Conservation (phyloP, 2,797 vertebrate species). For the Danio kyathit region DNA sequence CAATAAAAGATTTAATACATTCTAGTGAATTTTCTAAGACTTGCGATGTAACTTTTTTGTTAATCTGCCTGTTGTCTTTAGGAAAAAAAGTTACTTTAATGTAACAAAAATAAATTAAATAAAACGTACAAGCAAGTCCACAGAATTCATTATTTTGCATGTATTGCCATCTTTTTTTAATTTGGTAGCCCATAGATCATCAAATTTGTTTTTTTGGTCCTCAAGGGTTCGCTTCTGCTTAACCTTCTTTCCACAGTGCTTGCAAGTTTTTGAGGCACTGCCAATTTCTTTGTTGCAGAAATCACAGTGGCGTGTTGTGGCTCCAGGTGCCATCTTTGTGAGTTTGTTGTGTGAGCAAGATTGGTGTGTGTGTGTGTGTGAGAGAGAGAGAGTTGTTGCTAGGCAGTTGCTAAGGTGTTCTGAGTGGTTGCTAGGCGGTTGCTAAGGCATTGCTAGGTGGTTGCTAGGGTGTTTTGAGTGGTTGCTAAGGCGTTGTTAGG, state of each 20-base stretch:
- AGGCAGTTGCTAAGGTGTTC: too few relatives aligned
- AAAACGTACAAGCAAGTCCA: neutral
- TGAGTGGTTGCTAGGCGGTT: too few relatives aligned
- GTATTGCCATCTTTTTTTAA: neutral
- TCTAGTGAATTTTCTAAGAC: neutral
- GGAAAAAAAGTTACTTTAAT: neutral
- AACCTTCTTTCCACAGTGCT: neutral
- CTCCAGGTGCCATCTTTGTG: neutral
- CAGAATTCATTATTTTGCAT: neutral
- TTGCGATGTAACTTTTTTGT: neutral
- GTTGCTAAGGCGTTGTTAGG: too few relatives aligned
- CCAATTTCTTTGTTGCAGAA: neutral
- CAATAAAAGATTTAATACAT: too few relatives aligned
- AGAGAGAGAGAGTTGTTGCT: too few relatives aligned
- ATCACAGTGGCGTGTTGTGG: neutral
- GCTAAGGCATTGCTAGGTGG: too few relatives aligned
- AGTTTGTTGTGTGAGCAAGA: neutral
- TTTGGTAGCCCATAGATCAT: neutral
- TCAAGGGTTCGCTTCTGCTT: neutral
- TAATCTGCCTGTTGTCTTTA: neutral
- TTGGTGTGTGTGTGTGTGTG: too few relatives aligned
- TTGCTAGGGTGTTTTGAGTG: too few relatives aligned
- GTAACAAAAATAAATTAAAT: neutral
- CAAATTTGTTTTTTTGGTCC: neutral
- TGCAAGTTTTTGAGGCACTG: neutral